Conservation (phyloP, 2,888 invertebrate genomes). For the Drosophila eohydei region DNA sequence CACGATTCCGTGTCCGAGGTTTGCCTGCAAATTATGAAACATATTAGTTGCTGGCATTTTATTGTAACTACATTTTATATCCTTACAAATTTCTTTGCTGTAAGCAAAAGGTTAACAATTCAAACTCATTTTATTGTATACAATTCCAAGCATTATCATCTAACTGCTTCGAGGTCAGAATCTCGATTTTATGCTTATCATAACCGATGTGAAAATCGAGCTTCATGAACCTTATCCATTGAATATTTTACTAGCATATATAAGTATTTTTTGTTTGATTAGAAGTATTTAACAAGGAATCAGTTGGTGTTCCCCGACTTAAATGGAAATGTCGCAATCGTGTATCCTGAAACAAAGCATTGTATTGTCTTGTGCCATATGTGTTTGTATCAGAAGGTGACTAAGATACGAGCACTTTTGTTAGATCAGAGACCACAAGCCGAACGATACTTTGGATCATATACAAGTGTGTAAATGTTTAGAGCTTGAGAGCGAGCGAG, state of each 20-base stretch:
- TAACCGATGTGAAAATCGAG: not conserved
- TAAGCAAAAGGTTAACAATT: not conserved
- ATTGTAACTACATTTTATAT: too few species aligned
- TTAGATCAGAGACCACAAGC: not conserved
- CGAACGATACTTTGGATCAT: not conserved
- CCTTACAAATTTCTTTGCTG: conserved; percentile 5
- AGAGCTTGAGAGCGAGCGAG: conserved; percentile 8
- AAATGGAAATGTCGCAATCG: not conserved
- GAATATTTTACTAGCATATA: not conserved
- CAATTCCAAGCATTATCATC: not conserved
- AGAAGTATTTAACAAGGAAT: not conserved
- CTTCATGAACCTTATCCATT: not conserved
- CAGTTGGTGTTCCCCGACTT: not conserved
- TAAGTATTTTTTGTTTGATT: not conserved
- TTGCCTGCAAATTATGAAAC: conserved; percentile 76
- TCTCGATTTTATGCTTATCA: too few species aligned
- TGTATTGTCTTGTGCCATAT: not conserved
- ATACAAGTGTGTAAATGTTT: not conserved
- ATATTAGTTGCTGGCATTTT: not conserved
- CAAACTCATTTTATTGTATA: not conserved
- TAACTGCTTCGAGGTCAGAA: not conserved
- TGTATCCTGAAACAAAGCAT: not conserved
- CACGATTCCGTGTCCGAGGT: conserved; percentile 85
- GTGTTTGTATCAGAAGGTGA: not conserved
- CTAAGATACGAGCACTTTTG: not conserved